Base-by-base conservation (phyloP, 2,797 vertebrate genomes). In the Pseudomugil tenellus region DNA sequence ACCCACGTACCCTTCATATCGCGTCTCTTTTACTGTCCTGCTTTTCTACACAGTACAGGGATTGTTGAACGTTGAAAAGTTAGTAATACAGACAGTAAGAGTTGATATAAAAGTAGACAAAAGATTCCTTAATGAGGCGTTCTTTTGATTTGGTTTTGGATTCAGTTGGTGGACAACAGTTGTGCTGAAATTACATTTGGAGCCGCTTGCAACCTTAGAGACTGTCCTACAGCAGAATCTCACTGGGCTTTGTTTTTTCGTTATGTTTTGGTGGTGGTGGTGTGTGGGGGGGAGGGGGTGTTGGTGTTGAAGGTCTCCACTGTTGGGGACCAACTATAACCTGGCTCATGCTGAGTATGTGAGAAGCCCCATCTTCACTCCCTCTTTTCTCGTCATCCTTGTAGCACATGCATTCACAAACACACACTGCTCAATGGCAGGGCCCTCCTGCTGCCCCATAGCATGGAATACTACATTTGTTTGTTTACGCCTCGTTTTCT, bases 401-500 rank as follows among this genome's bases (percentile, higher is more conserved):
- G 37, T 54, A 64, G 63, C 88, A 82, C 84, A 74, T 81, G 73
- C 77, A 70, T 74, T 74, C 37, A 32, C 72, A 58, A 76, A 70
- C 69, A 73, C 63, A 66, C 72, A 74, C 70, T 55, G 77, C 78
- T 90, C 84, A 81, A 71, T 85, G 86, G 83, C 88, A 83, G 85
- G 76, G 82, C 84, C 81, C 89, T 85, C 86, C 88, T 64, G 86
- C 88, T 86, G 85, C 86, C 91, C 89, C 84, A 86, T 88, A 91
- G 84, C 89, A 88, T 87, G 88, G 91, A 91, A 90, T 87, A 90
- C 83, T 88, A 90, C 91, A 90, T 93, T 92, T 92, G 92, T 94
- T 94, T 94, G 92, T 93, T 93, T 94, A 92, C 87, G 89, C 86
- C 87, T 92, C 80, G 80, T 93, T 93, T 93, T 92, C 92, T 87